Evolutionary conservation across 2,113 vertebrate species (phyloP).

Genomic region (Pluvianellus socialis): DNA sequence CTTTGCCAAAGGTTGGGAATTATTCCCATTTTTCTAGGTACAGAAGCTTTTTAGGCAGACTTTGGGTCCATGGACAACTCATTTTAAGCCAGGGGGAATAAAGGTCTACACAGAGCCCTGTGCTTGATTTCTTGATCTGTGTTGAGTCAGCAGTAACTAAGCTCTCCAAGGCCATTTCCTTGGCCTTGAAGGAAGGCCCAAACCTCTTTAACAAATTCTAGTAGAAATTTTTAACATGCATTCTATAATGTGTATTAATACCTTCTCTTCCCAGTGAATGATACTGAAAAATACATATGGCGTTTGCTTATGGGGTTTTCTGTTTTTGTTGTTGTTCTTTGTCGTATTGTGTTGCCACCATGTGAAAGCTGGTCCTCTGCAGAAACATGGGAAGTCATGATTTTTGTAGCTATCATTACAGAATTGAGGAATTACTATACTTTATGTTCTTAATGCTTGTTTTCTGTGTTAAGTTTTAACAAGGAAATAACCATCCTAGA

Average conservation of each 20-base stretch:
- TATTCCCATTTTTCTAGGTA: background rate
- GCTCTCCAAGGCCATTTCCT: background rate
- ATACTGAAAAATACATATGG: background rate
- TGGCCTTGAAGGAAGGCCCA: background rate
- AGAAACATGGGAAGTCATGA: background rate
- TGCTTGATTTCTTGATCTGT: background rate
- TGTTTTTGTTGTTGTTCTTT: background rate
- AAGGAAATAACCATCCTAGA: background rate
- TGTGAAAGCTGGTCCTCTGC: background rate
- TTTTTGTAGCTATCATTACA: background rate
- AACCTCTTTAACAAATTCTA: background rate
- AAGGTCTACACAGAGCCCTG: background rate
- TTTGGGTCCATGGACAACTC: background rate
- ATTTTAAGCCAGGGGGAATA: background rate
- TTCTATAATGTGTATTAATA: background rate
- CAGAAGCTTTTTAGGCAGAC: background rate
- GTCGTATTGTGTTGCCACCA: background rate
- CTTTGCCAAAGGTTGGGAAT: background rate
- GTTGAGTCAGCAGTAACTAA: background rate
- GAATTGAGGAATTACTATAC: background rate
- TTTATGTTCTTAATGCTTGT: background rate
- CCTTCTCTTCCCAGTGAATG: background rate
- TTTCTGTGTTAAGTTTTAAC: background rate
- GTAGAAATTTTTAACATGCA: background rate
- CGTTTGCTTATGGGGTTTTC: background rate